Conservation (phyloP, 2,888 invertebrate genomes). For the Hyposoter didymator region DNA sequence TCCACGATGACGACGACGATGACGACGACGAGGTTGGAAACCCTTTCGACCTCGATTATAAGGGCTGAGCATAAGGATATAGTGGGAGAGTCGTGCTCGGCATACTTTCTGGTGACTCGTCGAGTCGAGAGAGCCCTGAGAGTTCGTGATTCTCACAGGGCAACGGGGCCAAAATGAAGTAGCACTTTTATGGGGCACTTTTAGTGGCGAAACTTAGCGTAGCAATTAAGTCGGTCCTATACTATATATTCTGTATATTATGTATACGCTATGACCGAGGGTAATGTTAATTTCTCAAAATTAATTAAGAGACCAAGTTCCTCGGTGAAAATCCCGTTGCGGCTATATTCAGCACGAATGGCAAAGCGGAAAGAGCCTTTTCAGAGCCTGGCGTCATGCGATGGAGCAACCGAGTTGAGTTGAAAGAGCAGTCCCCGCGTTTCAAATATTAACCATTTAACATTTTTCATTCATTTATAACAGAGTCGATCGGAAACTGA, state of each 20-base stretch:
- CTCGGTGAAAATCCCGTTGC: slow-evolving; percentile 59
- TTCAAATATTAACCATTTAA: slow-evolving; percentile 50
- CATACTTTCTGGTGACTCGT: slow-evolving; percentile 64
- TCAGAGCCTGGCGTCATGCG: slow-evolving; percentile 28
- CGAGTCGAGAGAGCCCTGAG: slow-evolving; percentile 38
- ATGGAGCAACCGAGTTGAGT: slow-evolving; percentile 21
- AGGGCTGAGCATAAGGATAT: slow-evolving; percentile 53
- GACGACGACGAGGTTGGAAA: slow-evolving; percentile 42
- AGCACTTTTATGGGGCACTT: slow-evolving; percentile 74
- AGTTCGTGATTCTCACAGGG: slow-evolving; percentile 54
- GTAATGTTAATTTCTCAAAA: slow-evolving; percentile 79
- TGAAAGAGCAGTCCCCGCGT: slow-evolving; percentile 55
- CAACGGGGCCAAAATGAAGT: slow-evolving; percentile 68
- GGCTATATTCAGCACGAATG: slow-evolving; percentile 53
- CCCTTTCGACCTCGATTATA: slow-evolving; percentile 68
- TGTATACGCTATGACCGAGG: slow-evolving; percentile 49
- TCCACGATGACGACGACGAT: slow-evolving; percentile 50
- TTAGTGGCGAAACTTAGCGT: slow-evolving; percentile 74
- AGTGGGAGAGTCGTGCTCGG: slow-evolving; percentile 65
- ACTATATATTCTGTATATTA: slow-evolving; percentile 49
- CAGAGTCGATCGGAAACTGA: background rate
- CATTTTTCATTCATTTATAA: slow-evolving; percentile 16
- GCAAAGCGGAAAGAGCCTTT: slow-evolving; percentile 44
- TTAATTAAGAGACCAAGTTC: slow-evolving; percentile 78
- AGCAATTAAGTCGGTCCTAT: slow-evolving; percentile 76